Conservation (phyloP, 2,797 vertebrate genomes). For the Poecilia gillii region DNA sequence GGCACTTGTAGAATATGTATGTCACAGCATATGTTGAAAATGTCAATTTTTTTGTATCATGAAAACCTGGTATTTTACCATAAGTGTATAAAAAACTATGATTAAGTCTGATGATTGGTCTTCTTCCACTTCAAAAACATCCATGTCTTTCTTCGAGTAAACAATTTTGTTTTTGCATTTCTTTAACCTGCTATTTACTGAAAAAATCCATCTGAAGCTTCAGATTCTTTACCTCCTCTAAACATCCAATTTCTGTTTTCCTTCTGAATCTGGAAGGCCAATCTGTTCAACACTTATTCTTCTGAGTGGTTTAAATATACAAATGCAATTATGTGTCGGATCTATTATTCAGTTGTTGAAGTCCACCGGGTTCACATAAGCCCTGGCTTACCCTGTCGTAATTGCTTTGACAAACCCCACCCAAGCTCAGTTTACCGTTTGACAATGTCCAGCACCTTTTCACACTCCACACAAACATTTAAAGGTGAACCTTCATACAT, state of each 20-base stretch:
- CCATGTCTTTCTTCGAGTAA: background rate
- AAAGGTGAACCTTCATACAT: background rate
- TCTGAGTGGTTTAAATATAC: constrained; percentile 79
- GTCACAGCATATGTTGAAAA: background rate
- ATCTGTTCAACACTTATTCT: constrained; percentile 50
- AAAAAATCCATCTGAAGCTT: background rate
- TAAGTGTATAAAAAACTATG: background rate
- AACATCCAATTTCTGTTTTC: constrained; percentile 11
- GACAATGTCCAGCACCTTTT: constrained; percentile 20
- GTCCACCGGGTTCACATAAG: constrained; percentile 67
- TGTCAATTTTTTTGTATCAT: background rate
- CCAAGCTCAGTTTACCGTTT: constrained; percentile 31
- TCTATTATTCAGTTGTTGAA: constrained; percentile 78
- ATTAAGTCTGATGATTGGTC: background rate
- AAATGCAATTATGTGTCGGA: constrained; percentile 83
- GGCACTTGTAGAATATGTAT: background rate
- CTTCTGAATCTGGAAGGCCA: constrained; percentile 37
- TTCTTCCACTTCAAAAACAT: background rate
- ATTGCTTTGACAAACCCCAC: constrained; percentile 72
- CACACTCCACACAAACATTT: constrained; percentile 24
- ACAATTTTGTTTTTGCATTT: background rate
- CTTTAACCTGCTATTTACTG: background rate
- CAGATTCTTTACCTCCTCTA: constrained; percentile 5
- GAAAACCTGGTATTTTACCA: background rate
- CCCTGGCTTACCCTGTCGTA: constrained; percentile 65